Conservation (phyloP, 1,140 invertebrate species). For the Heliconius himera region DNA sequence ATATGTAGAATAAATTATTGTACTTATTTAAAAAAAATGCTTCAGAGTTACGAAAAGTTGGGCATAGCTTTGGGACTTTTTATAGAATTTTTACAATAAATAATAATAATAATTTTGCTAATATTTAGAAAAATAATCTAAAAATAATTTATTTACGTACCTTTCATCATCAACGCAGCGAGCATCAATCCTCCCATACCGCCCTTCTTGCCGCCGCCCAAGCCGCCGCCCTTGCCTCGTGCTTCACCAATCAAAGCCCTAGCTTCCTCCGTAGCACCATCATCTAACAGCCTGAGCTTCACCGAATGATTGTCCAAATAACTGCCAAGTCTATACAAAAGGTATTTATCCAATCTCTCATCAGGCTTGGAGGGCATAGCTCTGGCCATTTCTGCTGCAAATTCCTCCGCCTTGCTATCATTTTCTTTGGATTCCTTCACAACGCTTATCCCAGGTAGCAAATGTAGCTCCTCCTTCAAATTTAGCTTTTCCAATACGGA, state of each 20-base stretch:
- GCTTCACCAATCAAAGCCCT: constrained; percentile 72
- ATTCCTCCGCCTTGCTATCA: constrained; percentile 83
- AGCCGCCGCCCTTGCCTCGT: constrained; percentile 75
- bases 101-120: neutral
- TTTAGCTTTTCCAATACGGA: constrained; percentile 88
- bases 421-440: constrained; percentile 85
- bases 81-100: neutral
- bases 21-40: too few relatives aligned
- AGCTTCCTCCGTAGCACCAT: constrained; percentile 83
- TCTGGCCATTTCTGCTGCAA: constrained; percentile 87
- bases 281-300: constrained; percentile 87
- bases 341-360: constrained; percentile 88
- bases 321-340: constrained; percentile 86
- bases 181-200: constrained; percentile 83
- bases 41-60: too few relatives aligned
- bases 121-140: too few relatives aligned
- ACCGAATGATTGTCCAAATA: constrained; percentile 88
- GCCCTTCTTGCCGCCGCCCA: constrained; percentile 69
- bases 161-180: constrained; percentile 85
- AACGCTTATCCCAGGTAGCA: constrained; percentile 87
- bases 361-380: constrained; percentile 89
- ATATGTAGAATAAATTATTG: too few relatives aligned
- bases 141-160: constrained; percentile 52
- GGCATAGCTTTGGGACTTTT: too few relatives aligned
- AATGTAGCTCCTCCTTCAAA: constrained; percentile 83